Evolutionary conservation across 2,888 invertebrate genomes (phyloP), one percentile per base, ranked within the genome.

Genomic region (Diadegma fenestrale): DNA sequence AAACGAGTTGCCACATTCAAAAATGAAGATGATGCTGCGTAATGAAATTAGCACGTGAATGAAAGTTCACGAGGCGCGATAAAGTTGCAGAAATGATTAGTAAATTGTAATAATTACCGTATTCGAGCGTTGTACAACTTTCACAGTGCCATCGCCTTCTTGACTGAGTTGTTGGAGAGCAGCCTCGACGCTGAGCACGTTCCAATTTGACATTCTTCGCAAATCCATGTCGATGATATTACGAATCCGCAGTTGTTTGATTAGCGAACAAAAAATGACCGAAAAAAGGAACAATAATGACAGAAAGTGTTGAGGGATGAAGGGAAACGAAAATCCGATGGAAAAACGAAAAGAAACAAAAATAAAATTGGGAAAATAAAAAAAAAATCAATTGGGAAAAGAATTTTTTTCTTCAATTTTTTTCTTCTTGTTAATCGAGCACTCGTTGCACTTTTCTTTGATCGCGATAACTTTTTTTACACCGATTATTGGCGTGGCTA

Each of bases 131-230:
- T 88, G 89, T 54, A 91, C 43, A 17, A 89, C 80, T 80, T 89
- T 89, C 43, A 91, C 91, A 12, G 61, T 75, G 37, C 86, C 88
- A 54, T 90, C 91, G 75, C 90, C 91, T 3, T 93, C 93, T 76
- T 90, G 89, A 68, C 92, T 93, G 33, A 93, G 90, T 79, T 93
- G 93, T 84, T 93, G 92, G 58, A 93, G 84, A 54, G 93, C 93
- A 26, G 92, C 92, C 83, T 93, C 94, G 51, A 94, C 90, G 88
- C 92, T 94, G 82, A 94, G 88, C 45, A 92, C 92, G 87, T 94
- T 94, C 94, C 94, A 94, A 86, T 91, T 94, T 0, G 94, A 94
- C 93, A 94, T 92, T 89, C 94, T 93, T 87, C 94, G 92, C 48
- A 87, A 7, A 84, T 93, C 94, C 93, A 93, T 93, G 63, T 37